These are phyloP conservation scores for Neodiprion pinetum DNA, from an alignment of 1,140 invertebrate species.

Conservation along the genomic window DNA sequence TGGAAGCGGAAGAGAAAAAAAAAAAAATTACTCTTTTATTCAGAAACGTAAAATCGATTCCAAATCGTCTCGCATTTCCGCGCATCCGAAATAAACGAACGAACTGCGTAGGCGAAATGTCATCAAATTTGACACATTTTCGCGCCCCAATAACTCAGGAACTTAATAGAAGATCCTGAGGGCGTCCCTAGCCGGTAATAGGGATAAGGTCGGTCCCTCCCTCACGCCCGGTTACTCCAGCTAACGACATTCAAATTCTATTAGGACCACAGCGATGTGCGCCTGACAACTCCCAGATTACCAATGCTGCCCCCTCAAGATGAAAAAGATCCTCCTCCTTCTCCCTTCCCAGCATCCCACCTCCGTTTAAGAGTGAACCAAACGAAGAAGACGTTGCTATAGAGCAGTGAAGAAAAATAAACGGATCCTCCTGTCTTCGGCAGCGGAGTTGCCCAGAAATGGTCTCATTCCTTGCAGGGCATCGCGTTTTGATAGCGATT, in stretches of 20 bases:
- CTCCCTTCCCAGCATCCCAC: no score
- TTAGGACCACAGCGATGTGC: slow-evolving; percentile 48
- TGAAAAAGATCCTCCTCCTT: not conserved
- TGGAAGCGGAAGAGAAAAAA: no score
- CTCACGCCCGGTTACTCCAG: slow-evolving; percentile 54
- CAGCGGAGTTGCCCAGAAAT: no score
- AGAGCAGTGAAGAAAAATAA: no score
- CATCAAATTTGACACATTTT: slow-evolving; percentile 24
- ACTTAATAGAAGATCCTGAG: slow-evolving; percentile 17
- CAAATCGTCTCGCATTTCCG: no score
- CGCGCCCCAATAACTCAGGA: slow-evolving; percentile 32
- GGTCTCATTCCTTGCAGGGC: no score
- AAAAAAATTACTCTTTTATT: no score
- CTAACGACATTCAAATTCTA: slow-evolving; percentile 59
- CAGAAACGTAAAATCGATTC: no score
- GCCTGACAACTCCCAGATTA: slow-evolving; percentile 35
- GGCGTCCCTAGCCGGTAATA: slow-evolving; percentile 37
- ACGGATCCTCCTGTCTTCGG: no score
- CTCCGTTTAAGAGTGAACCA: no score
- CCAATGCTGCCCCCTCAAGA: slow-evolving; percentile 4
- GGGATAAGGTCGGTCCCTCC: slow-evolving; percentile 43
- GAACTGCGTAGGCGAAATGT: not conserved
- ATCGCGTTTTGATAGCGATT: no score
- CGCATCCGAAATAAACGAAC: not conserved
- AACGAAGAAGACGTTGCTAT: no score